Conservation (phyloP, 2,797 vertebrate species). For the Eulemur albifrons region DNA sequence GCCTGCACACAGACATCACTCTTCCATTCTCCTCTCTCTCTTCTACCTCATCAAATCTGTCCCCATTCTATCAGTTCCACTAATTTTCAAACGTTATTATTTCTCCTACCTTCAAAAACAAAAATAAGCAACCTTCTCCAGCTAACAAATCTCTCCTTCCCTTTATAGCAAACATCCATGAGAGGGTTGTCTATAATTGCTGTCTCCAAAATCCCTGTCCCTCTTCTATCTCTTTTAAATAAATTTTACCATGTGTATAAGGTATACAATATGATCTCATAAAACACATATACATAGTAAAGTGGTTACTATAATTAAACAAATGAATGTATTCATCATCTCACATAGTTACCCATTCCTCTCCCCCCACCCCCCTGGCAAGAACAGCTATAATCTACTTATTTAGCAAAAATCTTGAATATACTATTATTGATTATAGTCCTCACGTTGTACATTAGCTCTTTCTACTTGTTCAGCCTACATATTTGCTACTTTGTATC, state of each 20-base stretch:
- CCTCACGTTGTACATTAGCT: background rate
- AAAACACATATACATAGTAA: background rate
- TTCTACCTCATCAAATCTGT: background rate
- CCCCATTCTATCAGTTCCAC: background rate
- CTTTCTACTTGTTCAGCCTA: background rate
- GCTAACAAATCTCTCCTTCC: background rate
- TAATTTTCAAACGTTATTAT: background rate
- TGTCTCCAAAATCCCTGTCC: background rate
- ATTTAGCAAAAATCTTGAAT: background rate
- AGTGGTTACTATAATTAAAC: background rate
- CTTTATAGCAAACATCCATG: background rate
- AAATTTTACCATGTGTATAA: background rate
- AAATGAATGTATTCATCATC: background rate
- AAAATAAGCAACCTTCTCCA: background rate
- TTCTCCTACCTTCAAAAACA: background rate
- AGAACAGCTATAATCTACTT: background rate
- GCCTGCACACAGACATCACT: background rate
- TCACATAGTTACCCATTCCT: background rate
- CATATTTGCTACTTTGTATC: background rate
- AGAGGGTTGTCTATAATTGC: background rate
- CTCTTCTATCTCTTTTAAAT: background rate
- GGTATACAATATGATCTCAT: background rate
- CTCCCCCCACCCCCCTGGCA: background rate
- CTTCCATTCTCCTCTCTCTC: background rate
- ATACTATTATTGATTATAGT: background rate